Percentiles rank a stretch among this genome's conserved stretches.
Conservation (phyloP, 2,888 invertebrate species). For the Portevinia maculata region DNA sequence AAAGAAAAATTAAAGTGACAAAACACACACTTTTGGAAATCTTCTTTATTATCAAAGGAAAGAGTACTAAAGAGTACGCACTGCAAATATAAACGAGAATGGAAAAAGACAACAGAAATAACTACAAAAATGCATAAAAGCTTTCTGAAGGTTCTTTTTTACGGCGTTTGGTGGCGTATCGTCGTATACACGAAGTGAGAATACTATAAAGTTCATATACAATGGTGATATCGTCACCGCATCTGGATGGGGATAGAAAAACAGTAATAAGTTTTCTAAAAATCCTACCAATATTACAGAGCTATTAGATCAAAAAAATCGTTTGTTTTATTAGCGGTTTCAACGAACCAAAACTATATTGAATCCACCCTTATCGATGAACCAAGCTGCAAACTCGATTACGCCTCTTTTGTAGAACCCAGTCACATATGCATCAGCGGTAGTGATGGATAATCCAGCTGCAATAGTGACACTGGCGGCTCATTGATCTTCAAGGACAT, state of each 20-base stretch:
- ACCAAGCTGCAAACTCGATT: conserved; percentile 75
- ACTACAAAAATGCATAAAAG: too few species aligned
- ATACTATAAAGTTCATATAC: too few species aligned
- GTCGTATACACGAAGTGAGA: too few species aligned
- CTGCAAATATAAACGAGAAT: too few species aligned
- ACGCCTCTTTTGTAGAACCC: conserved; percentile 60
- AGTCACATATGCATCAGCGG: conserved; percentile 81
- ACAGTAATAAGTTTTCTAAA: conserved; percentile 74
- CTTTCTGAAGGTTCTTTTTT: too few species aligned
- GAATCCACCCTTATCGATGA: conserved; percentile 75
- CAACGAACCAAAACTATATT: conserved; percentile 75
- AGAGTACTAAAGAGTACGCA: too few species aligned
- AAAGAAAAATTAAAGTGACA: too few species aligned
- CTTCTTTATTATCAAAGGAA: too few species aligned
- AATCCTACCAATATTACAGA: conserved; percentile 75
- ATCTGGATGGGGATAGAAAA: conserved; percentile 79
- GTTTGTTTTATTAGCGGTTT: conserved; percentile 76
- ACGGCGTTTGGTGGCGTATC: too few species aligned
- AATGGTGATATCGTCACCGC: conserved; percentile 75
- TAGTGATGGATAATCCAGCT: conserved; percentile 78
- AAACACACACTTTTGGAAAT: too few species aligned
- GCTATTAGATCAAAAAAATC: conserved; percentile 76
- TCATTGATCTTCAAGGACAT: conserved; percentile 78
- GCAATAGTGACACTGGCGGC: conserved; percentile 81
- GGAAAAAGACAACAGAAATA: too few species aligned